Conservation (phyloP, 2,113 vertebrate species). For the Centrocercus urophasianus region DNA sequence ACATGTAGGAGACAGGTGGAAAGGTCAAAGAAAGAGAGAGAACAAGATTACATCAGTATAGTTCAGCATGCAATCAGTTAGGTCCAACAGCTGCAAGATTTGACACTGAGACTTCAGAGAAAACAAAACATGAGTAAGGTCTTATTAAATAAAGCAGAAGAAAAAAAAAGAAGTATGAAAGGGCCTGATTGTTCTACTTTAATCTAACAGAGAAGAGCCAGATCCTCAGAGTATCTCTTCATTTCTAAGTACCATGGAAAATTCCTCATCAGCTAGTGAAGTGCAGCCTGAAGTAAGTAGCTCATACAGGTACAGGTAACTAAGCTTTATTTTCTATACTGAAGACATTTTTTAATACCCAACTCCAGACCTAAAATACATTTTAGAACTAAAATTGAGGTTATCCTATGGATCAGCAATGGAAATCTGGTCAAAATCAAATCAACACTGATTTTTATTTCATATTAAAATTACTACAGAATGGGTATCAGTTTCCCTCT, state of each 20-base stretch:
- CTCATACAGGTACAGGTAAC: background rate
- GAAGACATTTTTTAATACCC: background rate
- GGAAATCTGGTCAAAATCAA: background rate
- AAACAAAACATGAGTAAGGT: slow-evolving; percentile 1
- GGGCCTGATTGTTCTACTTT: background rate
- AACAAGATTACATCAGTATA: slow-evolving; percentile 19
- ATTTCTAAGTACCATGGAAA: background rate
- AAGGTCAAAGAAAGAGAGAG: slow-evolving; percentile 39
- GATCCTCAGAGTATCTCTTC: background rate
- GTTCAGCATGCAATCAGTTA: background rate
- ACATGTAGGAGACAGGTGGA: slow-evolving; percentile 34
- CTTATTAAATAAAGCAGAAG: slow-evolving; percentile 25
- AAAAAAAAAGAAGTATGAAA: background rate
- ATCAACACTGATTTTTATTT: background rate
- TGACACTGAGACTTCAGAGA: slow-evolving; percentile 14
- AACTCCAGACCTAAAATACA: background rate
- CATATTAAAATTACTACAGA: background rate
- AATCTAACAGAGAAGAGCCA: background rate
- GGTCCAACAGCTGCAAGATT: slow-evolving; percentile 25
- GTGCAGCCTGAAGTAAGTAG: background rate
- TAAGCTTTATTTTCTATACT: background rate
- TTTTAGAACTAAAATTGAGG: background rate
- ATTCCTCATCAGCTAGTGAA: background rate
- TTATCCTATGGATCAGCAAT: background rate
- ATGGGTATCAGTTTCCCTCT: background rate